Evolutionary conservation across 2,797 vertebrate genomes (phyloP).

Genomic region (Poecilia velifera): DNA sequence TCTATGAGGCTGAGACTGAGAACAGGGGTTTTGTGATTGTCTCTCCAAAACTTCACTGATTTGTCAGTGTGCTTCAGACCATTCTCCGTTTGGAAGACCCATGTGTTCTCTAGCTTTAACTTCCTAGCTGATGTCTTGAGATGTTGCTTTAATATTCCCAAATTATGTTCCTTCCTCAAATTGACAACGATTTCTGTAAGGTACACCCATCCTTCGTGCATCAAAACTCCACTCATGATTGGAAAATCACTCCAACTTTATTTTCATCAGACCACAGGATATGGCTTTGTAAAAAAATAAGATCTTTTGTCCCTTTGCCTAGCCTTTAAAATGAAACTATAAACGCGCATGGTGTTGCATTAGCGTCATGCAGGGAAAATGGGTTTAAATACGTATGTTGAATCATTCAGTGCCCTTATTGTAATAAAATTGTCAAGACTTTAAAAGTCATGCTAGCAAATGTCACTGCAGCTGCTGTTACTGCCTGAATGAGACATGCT

Average conservation of each 20-base stretch:
- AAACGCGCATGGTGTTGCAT: neutral
- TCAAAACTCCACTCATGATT: neutral
- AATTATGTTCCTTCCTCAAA: neutral
- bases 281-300: neutral
- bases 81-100: neutral
- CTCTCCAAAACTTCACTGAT: neutral
- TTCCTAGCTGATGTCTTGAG: neutral
- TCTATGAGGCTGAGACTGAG: neutral
- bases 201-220: neutral
- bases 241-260: neutral
- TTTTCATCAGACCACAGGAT: neutral
- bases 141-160: neutral
- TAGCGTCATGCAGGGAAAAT: neutral
- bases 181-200: neutral
- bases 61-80: neutral
- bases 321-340: neutral
- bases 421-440: neutral
- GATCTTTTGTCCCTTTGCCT: neutral
- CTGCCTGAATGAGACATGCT: conserved; percentile 13
- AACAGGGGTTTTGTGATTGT: neutral
- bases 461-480: conserved; percentile 26
- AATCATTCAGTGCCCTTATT: neutral
- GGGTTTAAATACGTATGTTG: neutral
- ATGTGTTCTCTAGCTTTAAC: neutral
- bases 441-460: conserved; percentile 12